Evolutionary conservation across 2,888 invertebrate genomes (phyloP).

Genomic region (Allolobophora icterica): DNA sequence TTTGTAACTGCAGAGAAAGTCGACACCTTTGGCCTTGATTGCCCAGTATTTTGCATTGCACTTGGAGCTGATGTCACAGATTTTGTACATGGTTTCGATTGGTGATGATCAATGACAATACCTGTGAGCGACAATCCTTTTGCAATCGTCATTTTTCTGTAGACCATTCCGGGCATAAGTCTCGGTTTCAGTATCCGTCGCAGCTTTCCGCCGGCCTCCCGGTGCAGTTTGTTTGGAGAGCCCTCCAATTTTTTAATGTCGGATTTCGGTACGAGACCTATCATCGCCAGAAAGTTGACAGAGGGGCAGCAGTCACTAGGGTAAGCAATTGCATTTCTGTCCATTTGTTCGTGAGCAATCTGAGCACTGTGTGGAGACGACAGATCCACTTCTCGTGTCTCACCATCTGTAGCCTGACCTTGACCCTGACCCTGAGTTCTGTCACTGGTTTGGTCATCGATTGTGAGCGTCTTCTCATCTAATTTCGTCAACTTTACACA

Average conservation of each 20-base stretch:
- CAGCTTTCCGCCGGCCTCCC: slow-evolving; percentile 45
- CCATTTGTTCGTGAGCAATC: not conserved
- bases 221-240: slow-evolving; percentile 42
- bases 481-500: slow-evolving; percentile 1
- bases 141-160: slow-evolving; percentile 27
- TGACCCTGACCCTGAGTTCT: not conserved
- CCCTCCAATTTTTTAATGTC: slow-evolving; percentile 38
- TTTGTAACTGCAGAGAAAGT: not conserved
- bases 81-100: not conserved
- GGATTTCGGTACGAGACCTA: slow-evolving; percentile 46
- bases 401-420: not conserved
- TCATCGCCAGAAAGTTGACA: slow-evolving; percentile 24
- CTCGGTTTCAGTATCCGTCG: slow-evolving; percentile 43
- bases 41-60: not conserved
- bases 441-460: not conserved
- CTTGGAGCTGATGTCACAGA: not conserved
- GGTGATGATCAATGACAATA: not conserved
- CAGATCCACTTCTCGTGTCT: not conserved
- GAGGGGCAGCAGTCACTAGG: not conserved
- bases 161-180: slow-evolving; percentile 44
- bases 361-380: not conserved
- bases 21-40: not conserved
- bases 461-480: not conserved
- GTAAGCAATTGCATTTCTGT: not conserved
- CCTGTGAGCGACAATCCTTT: not conserved